Evolutionary conservation across 53 echinoderm and acorn worm species (phyloP).

Genomic region (Stichopus horrens): DNA sequence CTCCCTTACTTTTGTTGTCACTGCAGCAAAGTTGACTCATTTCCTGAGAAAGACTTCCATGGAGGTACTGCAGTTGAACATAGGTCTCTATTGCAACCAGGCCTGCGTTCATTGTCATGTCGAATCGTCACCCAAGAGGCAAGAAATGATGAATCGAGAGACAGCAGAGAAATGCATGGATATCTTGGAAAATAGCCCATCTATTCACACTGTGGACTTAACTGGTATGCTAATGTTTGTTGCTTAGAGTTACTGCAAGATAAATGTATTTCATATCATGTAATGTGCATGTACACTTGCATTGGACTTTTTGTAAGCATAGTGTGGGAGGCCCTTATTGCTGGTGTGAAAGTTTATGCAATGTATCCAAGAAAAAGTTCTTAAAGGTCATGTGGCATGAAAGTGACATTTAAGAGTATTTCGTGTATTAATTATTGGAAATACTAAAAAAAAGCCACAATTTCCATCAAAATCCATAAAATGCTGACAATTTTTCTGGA

Average conservation of each 20-base stretch:
- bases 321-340: neutral
- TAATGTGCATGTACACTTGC: neutral
- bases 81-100: conserved; percentile 88
- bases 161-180: conserved; percentile 79
- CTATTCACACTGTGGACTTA: conserved; percentile 74
- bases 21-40: conserved; percentile 53
- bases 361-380: too few species aligned
- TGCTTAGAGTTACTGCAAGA: too few species aligned
- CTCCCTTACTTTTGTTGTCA: neutral
- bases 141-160: conserved; percentile 78
- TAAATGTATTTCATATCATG: neutral
- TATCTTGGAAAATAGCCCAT: conserved; percentile 70
- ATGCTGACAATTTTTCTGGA: too few species aligned
- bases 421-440: too few species aligned
- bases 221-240: conserved; percentile 81
- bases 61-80: conserved; percentile 76
- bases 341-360: too few species aligned
- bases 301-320: neutral
- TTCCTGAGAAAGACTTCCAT: conserved; percentile 59
- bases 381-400: too few species aligned
- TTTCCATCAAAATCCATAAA: too few species aligned
- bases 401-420: neutral
- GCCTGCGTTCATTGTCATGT: conserved; percentile 88
- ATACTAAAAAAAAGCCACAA: too few species aligned
- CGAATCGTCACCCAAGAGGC: conserved; percentile 86